phyloP scores from a whole-genome alignment of 2,113 vertebrate genomes.

The Notarius lentiginosus region DNA sequence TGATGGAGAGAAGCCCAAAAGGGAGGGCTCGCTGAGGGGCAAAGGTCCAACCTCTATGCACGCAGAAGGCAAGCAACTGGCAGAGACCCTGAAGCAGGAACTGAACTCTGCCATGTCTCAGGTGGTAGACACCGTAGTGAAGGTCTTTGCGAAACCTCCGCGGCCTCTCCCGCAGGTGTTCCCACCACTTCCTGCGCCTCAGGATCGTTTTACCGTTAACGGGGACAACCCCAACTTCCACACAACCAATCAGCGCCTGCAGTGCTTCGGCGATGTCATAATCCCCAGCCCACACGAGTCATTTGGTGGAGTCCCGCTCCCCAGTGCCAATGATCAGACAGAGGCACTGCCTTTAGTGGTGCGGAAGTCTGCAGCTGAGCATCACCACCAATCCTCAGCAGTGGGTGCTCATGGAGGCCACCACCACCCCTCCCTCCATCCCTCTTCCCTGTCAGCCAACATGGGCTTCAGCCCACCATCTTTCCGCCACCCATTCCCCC shows the following conservation, averaged over 20 bases:
- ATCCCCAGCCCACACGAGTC: constrained; percentile 93
- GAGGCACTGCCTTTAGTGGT: constrained; percentile 96
- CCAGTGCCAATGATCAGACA: constrained; percentile 88
- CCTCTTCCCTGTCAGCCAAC: constrained; percentile 90
- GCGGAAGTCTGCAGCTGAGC: constrained; percentile 91
- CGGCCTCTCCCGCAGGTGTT: constrained; percentile 93
- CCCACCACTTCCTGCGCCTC: constrained; percentile 88
- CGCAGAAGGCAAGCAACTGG: constrained; percentile 91
- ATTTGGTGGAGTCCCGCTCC: constrained; percentile 86
- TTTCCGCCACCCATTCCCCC: constrained; percentile 92
- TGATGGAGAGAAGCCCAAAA: constrained; percentile 82
- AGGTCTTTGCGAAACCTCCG: constrained; percentile 94
- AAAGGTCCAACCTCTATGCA: constrained; percentile 83
- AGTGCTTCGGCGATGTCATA: constrained; percentile 97
- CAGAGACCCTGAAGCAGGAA: constrained; percentile 96
- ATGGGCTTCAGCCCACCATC: constrained; percentile 91
- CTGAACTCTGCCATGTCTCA: constrained; percentile 97
- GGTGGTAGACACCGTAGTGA: constrained; percentile 97
- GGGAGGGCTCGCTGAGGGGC: constrained; percentile 79
- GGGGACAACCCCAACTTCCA: constrained; percentile 96
- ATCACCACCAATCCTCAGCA: constrained; percentile 85
- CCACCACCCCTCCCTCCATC: constrained; percentile 89
- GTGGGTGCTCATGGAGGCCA: constrained; percentile 83
- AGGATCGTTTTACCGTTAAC: constrained; percentile 88
- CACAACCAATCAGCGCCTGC: constrained; percentile 91